phyloP scores from a whole-genome alignment of 2,888 invertebrate species.

The Hybos culiciformis region DNA sequence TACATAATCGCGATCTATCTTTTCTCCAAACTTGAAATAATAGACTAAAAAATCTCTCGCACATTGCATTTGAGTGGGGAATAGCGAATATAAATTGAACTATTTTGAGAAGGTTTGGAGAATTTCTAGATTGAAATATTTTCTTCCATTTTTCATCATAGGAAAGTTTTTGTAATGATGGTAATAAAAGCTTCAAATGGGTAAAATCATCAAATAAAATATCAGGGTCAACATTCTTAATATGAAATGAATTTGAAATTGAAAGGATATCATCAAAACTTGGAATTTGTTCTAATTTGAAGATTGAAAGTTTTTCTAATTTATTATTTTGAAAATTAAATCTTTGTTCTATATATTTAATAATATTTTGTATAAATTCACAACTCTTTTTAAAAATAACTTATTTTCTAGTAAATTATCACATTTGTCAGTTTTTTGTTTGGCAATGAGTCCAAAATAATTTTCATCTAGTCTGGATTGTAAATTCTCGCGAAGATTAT shows the following conservation, averaged over 20 bases:
- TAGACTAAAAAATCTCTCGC: constrained; percentile 1
- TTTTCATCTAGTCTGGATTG: background rate
- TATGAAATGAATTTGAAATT: background rate
- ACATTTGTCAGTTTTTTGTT: too few species aligned
- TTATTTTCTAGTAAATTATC: too few species aligned
- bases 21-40: background rate
- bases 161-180: background rate
- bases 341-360: background rate
- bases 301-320: background rate
- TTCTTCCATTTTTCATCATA: background rate
- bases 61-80: constrained; percentile 3
- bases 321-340: background rate
- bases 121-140: background rate
- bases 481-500: background rate
- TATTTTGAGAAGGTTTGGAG: background rate
- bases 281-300: background rate
- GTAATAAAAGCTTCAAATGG: background rate
- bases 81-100: constrained; percentile 1
- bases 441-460: background rate
- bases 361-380: too few species aligned
- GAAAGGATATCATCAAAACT: background rate
- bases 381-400: too few species aligned
- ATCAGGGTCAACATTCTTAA: background rate
- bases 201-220: background rate
- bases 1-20: background rate